Base-by-base conservation (phyloP, 2,888 invertebrate species). In the Nemoura dubitans region DNA sequence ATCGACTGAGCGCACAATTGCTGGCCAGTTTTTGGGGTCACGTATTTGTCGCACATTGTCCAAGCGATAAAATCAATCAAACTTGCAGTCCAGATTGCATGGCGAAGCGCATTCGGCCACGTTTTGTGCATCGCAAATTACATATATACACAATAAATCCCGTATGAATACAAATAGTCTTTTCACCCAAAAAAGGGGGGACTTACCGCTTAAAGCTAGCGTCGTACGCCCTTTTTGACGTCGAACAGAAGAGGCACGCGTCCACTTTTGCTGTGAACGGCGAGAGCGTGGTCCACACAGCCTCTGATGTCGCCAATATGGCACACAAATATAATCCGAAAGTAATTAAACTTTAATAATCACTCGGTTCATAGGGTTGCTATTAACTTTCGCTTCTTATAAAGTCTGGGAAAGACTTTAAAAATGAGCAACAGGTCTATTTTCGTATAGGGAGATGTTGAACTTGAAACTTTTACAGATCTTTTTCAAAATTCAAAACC, bases 81-180 rank as follows among this genome's bases (percentile, higher is more conserved):
- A 26, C 83, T 83, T 14, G 30, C 83, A 29, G 27, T 25, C 25
- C 83, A 43, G 81, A 81, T 30, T 81, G 81, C 30, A 14, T 16
- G 59, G 59, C 59, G 2, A 14, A 59, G 16, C 16, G 21, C 59
- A 30, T 21, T 28, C 81, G 16, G n/a, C 81, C 59, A 28, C 84
- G 76, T 84, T 84, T 84, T 84, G 59, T 76, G 76, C 26, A 28
- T 21, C 84, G 28, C 81, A 84, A 84, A 84, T 84, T 84, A 84
- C 84, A 78, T 30, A 27, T 81, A 26, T 25, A 84, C 29, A 84
- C 84, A 84, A 84, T 84, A 84, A 84, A 76, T 84, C 84, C 84
- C 84, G 59, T 84, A 84, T 84, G 84, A 84, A 84, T 84, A 84
- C 84, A 84, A 84, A 84, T 84, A 84, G 76, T 84, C 84, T 84